Conservation (phyloP, 2,113 vertebrate species). For the Theristicus caerulescens region DNA sequence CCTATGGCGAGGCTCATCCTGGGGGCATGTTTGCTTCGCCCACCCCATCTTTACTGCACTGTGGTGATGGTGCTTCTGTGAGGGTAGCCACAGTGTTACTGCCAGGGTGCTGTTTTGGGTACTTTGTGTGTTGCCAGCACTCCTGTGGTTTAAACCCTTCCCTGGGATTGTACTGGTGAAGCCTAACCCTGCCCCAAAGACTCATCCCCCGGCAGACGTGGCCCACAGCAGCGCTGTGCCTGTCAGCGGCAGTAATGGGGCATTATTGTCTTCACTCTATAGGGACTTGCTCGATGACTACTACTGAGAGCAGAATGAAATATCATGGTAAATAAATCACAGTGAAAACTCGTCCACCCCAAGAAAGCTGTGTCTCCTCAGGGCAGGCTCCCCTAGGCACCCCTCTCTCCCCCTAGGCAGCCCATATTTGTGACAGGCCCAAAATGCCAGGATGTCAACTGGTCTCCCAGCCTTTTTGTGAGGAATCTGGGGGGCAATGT, state of each 20-base stretch:
- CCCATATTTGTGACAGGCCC: accelerated
- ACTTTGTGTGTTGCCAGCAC: background rate
- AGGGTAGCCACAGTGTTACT: background rate
- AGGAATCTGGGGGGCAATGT: accelerated
- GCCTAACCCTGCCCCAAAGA: background rate
- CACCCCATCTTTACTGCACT: background rate
- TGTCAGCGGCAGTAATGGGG: accelerated
- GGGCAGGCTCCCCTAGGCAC: background rate
- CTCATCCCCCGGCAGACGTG: background rate
- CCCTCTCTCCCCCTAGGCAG: background rate
- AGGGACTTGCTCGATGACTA: background rate
- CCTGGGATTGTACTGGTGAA: background rate
- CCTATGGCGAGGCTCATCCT: accelerated
- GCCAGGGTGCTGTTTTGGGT: background rate
- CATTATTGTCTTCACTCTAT: background rate
- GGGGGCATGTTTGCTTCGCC: background rate
- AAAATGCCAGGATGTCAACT: background rate
- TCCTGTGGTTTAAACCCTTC: background rate
- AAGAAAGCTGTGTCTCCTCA: background rate
- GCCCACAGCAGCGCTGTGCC: accelerated
- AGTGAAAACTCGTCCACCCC: background rate
- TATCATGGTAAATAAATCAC: background rate
- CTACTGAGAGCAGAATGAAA: background rate
- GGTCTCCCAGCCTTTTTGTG: background rate
- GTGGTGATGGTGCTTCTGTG: background rate